Percentiles rank a stretch among this genome's conserved stretches.
Conservation (phyloP, 2,888 invertebrate genomes). For the Acrocyrtus sp. region DNA sequence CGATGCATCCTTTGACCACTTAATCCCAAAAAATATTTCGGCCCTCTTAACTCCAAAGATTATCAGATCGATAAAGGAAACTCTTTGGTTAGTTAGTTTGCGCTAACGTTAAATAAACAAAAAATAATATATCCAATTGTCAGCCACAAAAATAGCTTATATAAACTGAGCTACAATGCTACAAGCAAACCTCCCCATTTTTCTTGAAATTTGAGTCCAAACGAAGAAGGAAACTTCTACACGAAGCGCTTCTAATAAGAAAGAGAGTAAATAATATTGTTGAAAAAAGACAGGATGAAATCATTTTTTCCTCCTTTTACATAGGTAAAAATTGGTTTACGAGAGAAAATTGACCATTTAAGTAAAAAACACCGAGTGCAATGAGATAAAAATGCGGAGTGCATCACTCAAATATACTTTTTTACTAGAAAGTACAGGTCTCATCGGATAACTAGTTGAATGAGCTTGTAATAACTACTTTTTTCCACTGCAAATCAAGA, state of each 20-base stretch:
- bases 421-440: too few species aligned
- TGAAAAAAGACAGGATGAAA: slow-evolving; percentile 13
- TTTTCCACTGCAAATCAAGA: too few species aligned
- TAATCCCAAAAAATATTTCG: neutral
- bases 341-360: neutral
- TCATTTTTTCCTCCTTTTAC: neutral
- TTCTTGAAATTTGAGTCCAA: slow-evolving; percentile 35
- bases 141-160: neutral
- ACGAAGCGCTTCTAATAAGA: too few species aligned
- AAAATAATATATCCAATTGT: neutral
- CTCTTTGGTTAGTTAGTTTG: too few species aligned
- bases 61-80: neutral
- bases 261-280: slow-evolving; percentile 2
- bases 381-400: too few species aligned
- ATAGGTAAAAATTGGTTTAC: neutral
- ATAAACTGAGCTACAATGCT: slow-evolving; percentile 3
- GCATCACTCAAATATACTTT: too few species aligned
- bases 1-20: neutral
- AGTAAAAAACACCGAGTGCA: too few species aligned
- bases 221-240: slow-evolving; percentile 12
- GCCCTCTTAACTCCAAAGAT: neutral
- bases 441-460: too few species aligned
- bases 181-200: neutral
- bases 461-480: too few species aligned
- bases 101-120: neutral